These are phyloP conservation scores for Raillietiella orientalis DNA, from an alignment of 2,888 invertebrate genomes.

Conservation along the genomic window DNA sequence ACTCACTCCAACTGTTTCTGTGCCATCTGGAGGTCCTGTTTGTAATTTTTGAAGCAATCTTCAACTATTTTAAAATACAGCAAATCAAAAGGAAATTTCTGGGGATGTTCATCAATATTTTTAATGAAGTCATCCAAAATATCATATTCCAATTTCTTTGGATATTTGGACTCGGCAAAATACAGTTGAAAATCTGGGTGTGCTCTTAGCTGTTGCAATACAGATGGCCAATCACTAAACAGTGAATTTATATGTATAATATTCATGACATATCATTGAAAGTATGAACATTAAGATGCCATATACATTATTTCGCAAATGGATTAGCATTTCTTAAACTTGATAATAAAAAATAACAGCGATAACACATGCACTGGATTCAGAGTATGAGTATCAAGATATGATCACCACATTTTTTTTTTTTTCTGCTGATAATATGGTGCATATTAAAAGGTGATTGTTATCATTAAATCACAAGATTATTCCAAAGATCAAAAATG, in stretches of 20 bases:
- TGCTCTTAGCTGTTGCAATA: conserved; percentile 47
- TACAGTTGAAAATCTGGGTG: conserved; percentile 80
- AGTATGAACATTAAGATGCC: too few species aligned
- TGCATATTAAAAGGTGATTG: conserved; percentile 1
- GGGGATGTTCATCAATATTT: too few species aligned
- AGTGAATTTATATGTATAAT: conserved; percentile 6
- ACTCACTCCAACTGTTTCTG: conserved; percentile 69
- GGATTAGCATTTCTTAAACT: too few species aligned
- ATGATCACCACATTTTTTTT: too few species aligned
- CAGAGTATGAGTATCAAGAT: too few species aligned
- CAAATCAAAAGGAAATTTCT: conserved; percentile 76
- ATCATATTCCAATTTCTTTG: too few species aligned
- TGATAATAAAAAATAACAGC: too few species aligned
- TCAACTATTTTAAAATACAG: conserved; percentile 70
- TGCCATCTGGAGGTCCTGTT: conserved; percentile 66
- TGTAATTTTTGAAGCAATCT: conserved; percentile 59
- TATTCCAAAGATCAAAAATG: conserved; percentile 3
- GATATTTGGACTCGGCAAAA: conserved; percentile 69
- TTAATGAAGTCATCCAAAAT: neutral
- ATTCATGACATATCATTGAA: conserved; percentile 3
- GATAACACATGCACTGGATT: too few species aligned
- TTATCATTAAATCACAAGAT: conserved; percentile 1
- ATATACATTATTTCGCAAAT: too few species aligned
- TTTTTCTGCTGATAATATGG: too few species aligned
- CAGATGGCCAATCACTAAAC: conserved; percentile 53